Base-by-base conservation (phyloP, 2,113 vertebrate genomes). In the Muntiacus muntjak region DNA sequence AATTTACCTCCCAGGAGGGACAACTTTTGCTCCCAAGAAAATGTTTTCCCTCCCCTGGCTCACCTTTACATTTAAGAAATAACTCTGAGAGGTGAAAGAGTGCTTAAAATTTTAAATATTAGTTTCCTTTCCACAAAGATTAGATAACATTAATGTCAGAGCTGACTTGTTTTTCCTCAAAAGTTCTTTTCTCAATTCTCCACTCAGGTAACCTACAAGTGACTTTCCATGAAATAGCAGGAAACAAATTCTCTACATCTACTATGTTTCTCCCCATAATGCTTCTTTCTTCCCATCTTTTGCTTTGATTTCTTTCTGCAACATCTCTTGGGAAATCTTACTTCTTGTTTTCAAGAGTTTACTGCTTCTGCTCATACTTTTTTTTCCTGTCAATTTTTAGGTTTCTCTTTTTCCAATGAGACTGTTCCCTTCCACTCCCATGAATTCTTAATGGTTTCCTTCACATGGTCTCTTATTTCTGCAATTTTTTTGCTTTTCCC, bases 21-120 rank as follows among this genome's bases (percentile, higher is more conserved):
- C 50, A 78, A 78, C 47, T 95, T 97, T 90, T 94, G 87, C 83
- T 95, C 94, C 95, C 89, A 85, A 83, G 62, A 96, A 97, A 97
- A 92, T 87, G 58, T 96, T 89, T 96, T 84, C 78, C 89, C 89
- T 96, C 54, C 47, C 71, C 55, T 57, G 36, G 81, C 64, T 97
- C 97, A 95, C 93, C 91, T 96, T 97, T 92, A 67, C 52, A 95
- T 95, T 89, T 58, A 87, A 96, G 55, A 60, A 97, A 94, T 95
- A 54, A 40, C 50, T 87, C 47, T 19, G 86, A 87, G 83, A 91
- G 93, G 40, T 71, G 64, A 94, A 74, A 92, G 21, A 74, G 64
- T 89, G 55, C 92, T 97, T 97, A 67, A 94, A 92, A 92, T 92
- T 94, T 97, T 97, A 95, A 98, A 96, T 97, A 97, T 93, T 90